Evolutionary conservation across 1,140 invertebrate genomes (phyloP).

Genomic region (Trinorchestia longiramus): DNA sequence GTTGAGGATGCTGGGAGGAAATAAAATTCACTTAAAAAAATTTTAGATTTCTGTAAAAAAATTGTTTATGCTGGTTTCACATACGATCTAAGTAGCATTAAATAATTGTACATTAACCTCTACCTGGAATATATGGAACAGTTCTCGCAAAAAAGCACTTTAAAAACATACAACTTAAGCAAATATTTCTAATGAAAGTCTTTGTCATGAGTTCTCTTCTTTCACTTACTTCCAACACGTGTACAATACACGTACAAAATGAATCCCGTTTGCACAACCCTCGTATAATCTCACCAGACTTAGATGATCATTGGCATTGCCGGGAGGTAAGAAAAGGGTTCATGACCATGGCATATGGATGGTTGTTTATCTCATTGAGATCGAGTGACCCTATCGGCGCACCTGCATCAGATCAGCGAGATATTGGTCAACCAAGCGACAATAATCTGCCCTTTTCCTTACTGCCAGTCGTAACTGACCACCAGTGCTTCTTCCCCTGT

Average conservation of each 20-base stretch:
- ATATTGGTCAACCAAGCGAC: neutral
- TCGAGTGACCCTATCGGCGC: neutral
- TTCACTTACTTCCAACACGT: neutral
- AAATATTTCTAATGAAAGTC: neutral
- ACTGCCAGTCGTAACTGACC: neutral
- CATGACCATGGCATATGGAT: neutral
- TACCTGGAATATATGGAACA: neutral
- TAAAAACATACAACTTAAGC: neutral
- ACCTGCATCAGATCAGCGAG: slow-evolving; percentile 25
- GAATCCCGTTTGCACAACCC: neutral
- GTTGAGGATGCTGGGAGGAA: no score
- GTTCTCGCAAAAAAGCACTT: neutral
- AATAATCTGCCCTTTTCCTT: neutral
- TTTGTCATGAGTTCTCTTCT: neutral
- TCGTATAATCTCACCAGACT: neutral
- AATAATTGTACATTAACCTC: neutral
- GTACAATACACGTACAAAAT: neutral
- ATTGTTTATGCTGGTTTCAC: neutral
- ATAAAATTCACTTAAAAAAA: no score
- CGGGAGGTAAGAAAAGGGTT: neutral
- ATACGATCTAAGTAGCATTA: neutral
- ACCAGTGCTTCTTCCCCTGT: neutral
- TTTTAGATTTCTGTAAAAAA: neutral
- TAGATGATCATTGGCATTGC: neutral
- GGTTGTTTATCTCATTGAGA: neutral